A percentile compares a stretch with the other conserved stretches of the same genome.
These are phyloP conservation scores for Cyanoramphus novaezelandiae DNA, from an alignment of 2,113 vertebrate species.

Conservation along the genomic window DNA sequence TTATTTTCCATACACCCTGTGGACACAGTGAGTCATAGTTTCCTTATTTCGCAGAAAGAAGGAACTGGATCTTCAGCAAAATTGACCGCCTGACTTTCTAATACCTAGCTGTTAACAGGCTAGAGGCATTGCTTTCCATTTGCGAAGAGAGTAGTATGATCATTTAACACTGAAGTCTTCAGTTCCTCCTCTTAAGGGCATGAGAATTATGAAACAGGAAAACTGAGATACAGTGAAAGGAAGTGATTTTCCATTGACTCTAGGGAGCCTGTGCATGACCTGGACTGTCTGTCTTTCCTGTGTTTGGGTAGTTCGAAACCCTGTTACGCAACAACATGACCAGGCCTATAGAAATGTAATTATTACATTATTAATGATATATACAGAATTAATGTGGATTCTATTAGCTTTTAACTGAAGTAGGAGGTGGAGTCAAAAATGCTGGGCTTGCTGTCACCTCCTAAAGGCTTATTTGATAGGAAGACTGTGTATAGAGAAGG, in stretches of 20 bases:
- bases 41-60: conserved; percentile 6
- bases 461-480: not conserved
- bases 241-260: not conserved
- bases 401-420: not conserved
- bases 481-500: not conserved
- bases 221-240: not conserved
- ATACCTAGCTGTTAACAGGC: not conserved
- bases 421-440: not conserved
- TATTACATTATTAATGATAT: not conserved
- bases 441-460: not conserved
- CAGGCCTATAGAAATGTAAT: not conserved
- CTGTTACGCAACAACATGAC: not conserved
- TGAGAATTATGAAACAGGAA: not conserved
- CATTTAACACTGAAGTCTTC: not conserved
- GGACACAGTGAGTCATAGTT: conserved; percentile 20
- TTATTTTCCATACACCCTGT: not conserved
- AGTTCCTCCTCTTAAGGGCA: not conserved
- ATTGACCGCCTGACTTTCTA: not conserved
- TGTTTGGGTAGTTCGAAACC: not conserved
- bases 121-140: not conserved
- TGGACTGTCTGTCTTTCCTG: not conserved
- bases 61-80: not conserved
- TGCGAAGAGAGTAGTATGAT: not conserved
- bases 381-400: not conserved
- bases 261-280: not conserved